Base-by-base conservation (phyloP, 2,888 invertebrate genomes). In the Eupithecia inturbata region DNA sequence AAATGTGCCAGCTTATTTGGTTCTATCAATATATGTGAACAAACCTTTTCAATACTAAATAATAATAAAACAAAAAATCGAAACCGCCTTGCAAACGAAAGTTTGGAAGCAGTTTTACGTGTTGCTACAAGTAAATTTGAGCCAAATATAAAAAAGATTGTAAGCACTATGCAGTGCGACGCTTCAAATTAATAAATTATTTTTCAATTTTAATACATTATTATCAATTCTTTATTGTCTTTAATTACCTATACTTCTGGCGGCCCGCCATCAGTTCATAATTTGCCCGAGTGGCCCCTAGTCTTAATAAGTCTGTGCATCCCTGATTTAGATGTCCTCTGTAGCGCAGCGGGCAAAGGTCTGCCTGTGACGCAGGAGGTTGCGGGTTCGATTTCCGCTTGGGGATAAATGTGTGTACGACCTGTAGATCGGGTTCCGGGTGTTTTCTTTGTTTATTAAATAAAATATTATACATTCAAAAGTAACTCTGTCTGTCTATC, bases 91-190 rank as follows among this genome's bases (percentile, higher is more conserved):
- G n/a, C n/a, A n/a, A n/a, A n/a, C n/a, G n/a, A 57, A 57, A 57
- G 63, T 68, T 72, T 72, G 73, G 71, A 68, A 68, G 74, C 66
- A 74, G 57, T 74, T 68, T 71, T 71, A 72, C 70, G 75, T 72
- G 72, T 72, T 53, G 72, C n/a, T 72, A 72, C 70, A 67, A 70
- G 69, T 63, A 75, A 75, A 68, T 75, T 72, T 70, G 70, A 75
- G 64, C 75, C 71, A 74, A 74, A 74, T 68, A 74, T 68, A 71
- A 74, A 74, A 71, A 71, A 53, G 45, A 68, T 71, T 74, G 71
- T 71, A 67, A 69, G 39, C 68, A 71, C 71, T 66, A 71, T 45
- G 45, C 45, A 45, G 19, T 45, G 45, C 19, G 19, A 45, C 7
- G 45, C 45, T 19, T 45, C 19, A 45, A 45, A 45, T 45, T 45